Conservation (phyloP, 2,797 vertebrate genomes). For the Acipenser oxyrinchus region DNA sequence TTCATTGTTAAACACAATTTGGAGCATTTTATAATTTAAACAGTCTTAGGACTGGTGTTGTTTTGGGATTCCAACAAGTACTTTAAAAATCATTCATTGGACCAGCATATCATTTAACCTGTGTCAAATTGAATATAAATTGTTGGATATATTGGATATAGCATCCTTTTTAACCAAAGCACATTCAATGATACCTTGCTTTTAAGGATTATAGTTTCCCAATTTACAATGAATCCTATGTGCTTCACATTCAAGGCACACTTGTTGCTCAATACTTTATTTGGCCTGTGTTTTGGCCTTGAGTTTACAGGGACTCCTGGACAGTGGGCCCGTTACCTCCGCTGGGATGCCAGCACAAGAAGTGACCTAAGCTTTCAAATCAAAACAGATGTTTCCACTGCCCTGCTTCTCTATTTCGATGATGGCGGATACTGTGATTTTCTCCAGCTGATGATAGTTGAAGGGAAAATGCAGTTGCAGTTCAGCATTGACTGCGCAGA, state of each 20-base stretch:
- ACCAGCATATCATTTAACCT: conserved; percentile 33
- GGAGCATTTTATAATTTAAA: conserved; percentile 34
- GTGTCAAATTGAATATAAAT: conserved; percentile 38
- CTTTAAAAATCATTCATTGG: conserved; percentile 39
- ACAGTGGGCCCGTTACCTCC: conserved; percentile 91
- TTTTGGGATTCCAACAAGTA: conserved; percentile 36
- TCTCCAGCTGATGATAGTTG: conserved; percentile 71
- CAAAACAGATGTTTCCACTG: conserved; percentile 81
- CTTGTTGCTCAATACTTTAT: conserved; percentile 70
- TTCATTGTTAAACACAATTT: conserved; percentile 30
- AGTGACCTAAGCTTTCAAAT: conserved; percentile 92
- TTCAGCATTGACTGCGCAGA: conserved; percentile 91
- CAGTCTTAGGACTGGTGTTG: conserved; percentile 59
- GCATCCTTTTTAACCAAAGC: conserved; percentile 31
- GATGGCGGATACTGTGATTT: conserved; percentile 94
- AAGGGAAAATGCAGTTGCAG: conserved; percentile 78
- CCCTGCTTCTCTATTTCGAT: conserved; percentile 88
- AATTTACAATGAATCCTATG: conserved; percentile 58
- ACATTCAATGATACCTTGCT: conserved; percentile 43
- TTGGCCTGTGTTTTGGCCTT: conserved; percentile 72
- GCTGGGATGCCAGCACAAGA: conserved; percentile 90
- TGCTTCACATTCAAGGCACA: conserved; percentile 64
- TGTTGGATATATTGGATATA: conserved; percentile 44
- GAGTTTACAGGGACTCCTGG: conserved; percentile 90
- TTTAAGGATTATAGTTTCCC: conserved; percentile 38